phyloP scores from a whole-genome alignment of 2,113 vertebrate genomes.

The Cyrtonyx montezumae region DNA sequence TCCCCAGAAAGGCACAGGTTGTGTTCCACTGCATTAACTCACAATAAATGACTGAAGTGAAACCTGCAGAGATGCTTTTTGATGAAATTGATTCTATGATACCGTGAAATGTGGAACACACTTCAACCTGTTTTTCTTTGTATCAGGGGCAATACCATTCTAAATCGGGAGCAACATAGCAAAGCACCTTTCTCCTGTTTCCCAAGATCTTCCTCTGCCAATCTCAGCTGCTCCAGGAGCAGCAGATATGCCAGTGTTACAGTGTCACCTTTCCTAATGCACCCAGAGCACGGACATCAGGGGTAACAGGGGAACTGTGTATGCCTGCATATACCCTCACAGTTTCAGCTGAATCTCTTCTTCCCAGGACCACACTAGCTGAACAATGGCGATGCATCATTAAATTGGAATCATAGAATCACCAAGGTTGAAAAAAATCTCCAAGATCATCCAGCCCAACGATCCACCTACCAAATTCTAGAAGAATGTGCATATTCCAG shows the following conservation, averaged over 20 bases:
- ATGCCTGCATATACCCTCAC: fast-evolving
- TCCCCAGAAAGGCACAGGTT: not conserved
- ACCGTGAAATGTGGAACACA: not conserved
- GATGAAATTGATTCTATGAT: not conserved
- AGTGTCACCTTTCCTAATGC: not conserved
- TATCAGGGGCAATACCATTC: not conserved
- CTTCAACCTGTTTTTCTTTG: not conserved
- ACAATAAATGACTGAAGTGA: not conserved
- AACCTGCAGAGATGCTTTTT: not conserved
- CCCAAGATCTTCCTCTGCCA: not conserved
- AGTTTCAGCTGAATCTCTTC: not conserved
- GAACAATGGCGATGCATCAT: fast-evolving
- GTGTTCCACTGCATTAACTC: not conserved
- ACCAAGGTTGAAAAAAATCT: too few relatives aligned
- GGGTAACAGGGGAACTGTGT: not conserved
- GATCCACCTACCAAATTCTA: not conserved
- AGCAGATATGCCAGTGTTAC: not conserved
- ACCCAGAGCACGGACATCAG: not conserved
- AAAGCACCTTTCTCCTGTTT: not conserved
- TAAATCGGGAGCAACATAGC: not conserved
- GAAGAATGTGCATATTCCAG: not conserved
- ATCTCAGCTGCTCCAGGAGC: not conserved
- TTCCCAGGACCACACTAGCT: not conserved
- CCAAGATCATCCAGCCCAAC: too few relatives aligned
- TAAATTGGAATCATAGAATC: too few relatives aligned